phyloP scores from a whole-genome alignment of 1,140 invertebrate genomes.

The Drosophila gunungcola region DNA sequence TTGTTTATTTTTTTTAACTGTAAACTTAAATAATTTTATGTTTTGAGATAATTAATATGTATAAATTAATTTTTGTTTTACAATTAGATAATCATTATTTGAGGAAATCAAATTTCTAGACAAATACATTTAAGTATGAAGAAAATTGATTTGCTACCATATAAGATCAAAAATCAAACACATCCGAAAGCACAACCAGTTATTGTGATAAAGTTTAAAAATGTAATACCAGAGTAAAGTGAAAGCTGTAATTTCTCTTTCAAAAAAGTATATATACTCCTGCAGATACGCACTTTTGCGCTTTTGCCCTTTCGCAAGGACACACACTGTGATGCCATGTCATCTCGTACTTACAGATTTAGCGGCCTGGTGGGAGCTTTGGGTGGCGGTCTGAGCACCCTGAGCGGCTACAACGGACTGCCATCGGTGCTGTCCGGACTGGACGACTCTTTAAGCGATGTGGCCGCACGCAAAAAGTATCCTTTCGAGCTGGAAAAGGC shows the following conservation, averaged over 20 bases:
- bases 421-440: conserved; percentile 92
- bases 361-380: conserved; percentile 89
- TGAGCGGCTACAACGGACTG: conserved; percentile 91
- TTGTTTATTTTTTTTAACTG: too few relatives aligned
- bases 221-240: not conserved
- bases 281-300: not conserved
- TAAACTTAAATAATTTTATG: too few relatives aligned
- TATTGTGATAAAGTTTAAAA: not conserved
- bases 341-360: conserved; percentile 86
- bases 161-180: too few relatives aligned
- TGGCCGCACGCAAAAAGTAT: conserved; percentile 92
- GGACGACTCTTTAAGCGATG: conserved; percentile 92
- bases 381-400: conserved; percentile 86
- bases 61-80: too few relatives aligned
- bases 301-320: conserved; percentile 1
- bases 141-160: too few relatives aligned
- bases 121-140: too few relatives aligned
- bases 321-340: conserved; percentile 18
- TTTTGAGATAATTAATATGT: too few relatives aligned
- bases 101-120: too few relatives aligned
- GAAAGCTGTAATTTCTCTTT: not conserved
- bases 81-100: too few relatives aligned
- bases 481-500: conserved; percentile 96
- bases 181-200: not conserved
- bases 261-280: not conserved